phyloP scores from a whole-genome alignment of 1,140 invertebrate species.

The Zaprionus tsacasi region DNA sequence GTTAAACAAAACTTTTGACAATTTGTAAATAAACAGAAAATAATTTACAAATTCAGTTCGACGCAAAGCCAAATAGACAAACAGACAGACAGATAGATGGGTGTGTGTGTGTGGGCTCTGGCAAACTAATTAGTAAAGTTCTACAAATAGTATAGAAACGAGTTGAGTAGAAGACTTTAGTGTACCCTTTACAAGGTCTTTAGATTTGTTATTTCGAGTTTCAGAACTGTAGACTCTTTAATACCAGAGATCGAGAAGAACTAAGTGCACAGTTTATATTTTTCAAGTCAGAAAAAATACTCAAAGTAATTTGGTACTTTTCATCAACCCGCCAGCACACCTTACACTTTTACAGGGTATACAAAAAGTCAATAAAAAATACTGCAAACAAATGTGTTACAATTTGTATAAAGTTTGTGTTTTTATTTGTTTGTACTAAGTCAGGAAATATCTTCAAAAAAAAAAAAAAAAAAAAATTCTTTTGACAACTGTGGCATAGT shows the following conservation, averaged over 20 bases:
- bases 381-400: conserved; percentile 63
- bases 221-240: background rate
- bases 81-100: conserved; percentile 20
- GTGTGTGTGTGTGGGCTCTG: conserved; percentile 44
- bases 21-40: conserved; percentile 72
- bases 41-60: conserved; percentile 54
- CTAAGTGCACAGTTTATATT: no score
- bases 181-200: background rate
- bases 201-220: background rate
- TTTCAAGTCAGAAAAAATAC: no score
- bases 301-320: no score
- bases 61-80: conserved; percentile 20
- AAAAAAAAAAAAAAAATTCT: conserved; percentile 9
- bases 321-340: background rate
- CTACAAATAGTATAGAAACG: conserved; percentile 43
- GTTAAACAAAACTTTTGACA: conserved; percentile 57
- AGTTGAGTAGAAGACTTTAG: background rate
- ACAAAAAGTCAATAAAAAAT: conserved; percentile 36
- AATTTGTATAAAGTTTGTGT: conserved; percentile 49
- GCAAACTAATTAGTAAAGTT: conserved; percentile 66
- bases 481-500: conserved; percentile 28
- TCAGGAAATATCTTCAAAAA: conserved; percentile 24
- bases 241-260: background rate
- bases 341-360: background rate
- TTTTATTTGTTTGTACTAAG: conserved; percentile 52